Evolutionary conservation across 2,113 vertebrate genomes (phyloP).

Genomic region (Meleagris gallopavo): DNA sequence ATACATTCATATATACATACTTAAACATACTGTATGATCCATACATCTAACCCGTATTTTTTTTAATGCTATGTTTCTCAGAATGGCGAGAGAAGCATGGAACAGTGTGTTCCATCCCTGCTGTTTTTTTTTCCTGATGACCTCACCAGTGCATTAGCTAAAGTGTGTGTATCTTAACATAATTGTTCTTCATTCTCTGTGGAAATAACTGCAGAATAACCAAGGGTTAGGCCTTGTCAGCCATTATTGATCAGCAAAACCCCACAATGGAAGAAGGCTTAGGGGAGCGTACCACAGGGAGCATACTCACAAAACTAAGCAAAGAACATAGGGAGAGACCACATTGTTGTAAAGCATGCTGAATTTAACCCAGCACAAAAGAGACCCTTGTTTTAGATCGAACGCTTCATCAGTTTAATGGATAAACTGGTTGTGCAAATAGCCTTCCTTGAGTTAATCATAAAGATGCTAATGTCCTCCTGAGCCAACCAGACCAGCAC

Average conservation of each 20-base stretch:
- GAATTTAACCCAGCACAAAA: neutral
- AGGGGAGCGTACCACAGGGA: neutral
- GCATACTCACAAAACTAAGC: neutral
- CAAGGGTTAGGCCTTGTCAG: slow-evolving; percentile 6
- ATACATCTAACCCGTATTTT: neutral
- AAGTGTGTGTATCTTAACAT: slow-evolving; percentile 41
- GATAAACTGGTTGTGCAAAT: neutral
- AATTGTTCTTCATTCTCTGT: slow-evolving; percentile 19
- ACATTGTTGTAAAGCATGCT: neutral
- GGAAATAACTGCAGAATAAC: slow-evolving; percentile 1
- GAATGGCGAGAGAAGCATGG: neutral
- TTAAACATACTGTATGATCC: too few relatives aligned
- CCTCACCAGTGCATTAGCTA: slow-evolving; percentile 43
- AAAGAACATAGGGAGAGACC: neutral
- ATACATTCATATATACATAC: too few relatives aligned
- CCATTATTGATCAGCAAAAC: neutral
- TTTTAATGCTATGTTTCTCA: neutral
- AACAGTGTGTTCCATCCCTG: neutral
- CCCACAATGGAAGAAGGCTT: neutral
- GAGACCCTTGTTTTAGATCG: neutral
- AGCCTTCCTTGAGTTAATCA: neutral
- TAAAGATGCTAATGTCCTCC: neutral
- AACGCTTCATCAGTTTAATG: neutral
- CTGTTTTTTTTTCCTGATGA: slow-evolving; percentile 32
- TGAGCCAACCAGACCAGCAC: neutral